Percentiles rank a stretch among this genome's conserved stretches.
Conservation (phyloP, 1,140 invertebrate genomes). For the Drosophila subpulchrella region DNA sequence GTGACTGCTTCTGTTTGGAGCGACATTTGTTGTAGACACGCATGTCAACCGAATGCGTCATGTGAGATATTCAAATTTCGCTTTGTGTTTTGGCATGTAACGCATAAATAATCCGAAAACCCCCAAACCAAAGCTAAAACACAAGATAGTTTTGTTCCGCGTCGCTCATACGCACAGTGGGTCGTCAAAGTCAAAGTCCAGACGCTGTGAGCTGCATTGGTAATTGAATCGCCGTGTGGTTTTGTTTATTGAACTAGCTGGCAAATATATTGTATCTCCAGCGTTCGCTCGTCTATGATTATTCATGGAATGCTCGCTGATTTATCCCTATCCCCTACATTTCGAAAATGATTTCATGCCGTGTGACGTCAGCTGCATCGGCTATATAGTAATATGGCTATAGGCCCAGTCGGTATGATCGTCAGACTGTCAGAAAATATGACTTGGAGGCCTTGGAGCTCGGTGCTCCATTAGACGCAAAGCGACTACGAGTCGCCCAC, state of each 20-base stretch:
- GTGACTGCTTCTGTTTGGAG: slow-evolving; percentile 56
- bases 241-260: slow-evolving; percentile 64
- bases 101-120: slow-evolving; percentile 72
- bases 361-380: slow-evolving; percentile 46
- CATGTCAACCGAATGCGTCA: slow-evolving; percentile 70
- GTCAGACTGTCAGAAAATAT: slow-evolving; percentile 6
- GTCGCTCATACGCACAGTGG: slow-evolving; percentile 77
- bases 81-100: slow-evolving; percentile 63
- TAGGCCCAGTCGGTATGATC: neutral
- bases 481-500: slow-evolving; percentile 65
- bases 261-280: slow-evolving; percentile 51
- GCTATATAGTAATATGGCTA: slow-evolving; percentile 1
- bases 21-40: slow-evolving; percentile 40
- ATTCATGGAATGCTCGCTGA: slow-evolving; percentile 65
- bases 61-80: slow-evolving; percentile 64
- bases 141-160: slow-evolving; percentile 65
- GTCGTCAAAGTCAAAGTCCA: slow-evolving; percentile 53
- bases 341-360: slow-evolving; percentile 29
- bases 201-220: slow-evolving; percentile 65
- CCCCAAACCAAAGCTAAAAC: slow-evolving; percentile 7
- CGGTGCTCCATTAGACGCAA: slow-evolving; percentile 41
- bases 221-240: slow-evolving; percentile 38
- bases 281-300: slow-evolving; percentile 42
- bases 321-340: slow-evolving; percentile 38
- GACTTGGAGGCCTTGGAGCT: slow-evolving; percentile 58